phyloP scores from a whole-genome alignment of 2,113 vertebrate genomes.

The Pterocles gutturalis region DNA sequence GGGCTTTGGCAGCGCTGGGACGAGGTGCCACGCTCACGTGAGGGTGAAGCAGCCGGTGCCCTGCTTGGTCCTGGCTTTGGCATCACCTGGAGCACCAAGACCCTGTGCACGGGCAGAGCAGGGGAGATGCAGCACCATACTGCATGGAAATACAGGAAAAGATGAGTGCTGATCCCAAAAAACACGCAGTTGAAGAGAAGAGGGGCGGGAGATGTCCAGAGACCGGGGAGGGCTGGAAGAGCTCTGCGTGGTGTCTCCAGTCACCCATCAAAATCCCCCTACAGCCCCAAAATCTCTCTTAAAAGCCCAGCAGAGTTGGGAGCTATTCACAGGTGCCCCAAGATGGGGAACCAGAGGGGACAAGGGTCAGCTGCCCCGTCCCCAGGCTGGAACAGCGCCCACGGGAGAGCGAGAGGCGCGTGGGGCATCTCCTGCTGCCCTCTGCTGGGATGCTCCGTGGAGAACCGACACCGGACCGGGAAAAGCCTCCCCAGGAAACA shows the following conservation, averaged over 20 bases:
- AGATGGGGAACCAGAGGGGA: no score
- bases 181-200: no score
- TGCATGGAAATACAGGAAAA: fast-evolving
- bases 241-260: fast-evolving
- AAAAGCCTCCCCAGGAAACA: not conserved
- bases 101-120: fast-evolving
- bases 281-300: not conserved
- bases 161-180: fast-evolving
- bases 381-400: not conserved
- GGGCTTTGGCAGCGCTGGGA: not conserved
- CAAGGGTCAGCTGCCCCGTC: no score
- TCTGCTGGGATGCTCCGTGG: not conserved
- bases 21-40: fast-evolving
- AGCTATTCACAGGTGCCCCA: not conserved
- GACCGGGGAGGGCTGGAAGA: not conserved
- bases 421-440: not conserved
- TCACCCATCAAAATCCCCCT: not conserved
- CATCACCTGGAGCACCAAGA: fast-evolving
- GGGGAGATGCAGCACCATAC: not conserved
- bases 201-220: not conserved
- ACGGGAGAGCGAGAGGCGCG: not conserved
- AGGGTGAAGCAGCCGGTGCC: not conserved
- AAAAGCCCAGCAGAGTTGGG: not conserved
- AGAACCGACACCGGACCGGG: no score
- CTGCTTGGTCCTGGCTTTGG: not conserved